Percentiles rank a stretch among this genome's conserved stretches.
These are phyloP conservation scores for Mormyrus hasselquistii DNA, from an alignment of 2,797 vertebrate genomes.

Conservation along the genomic window DNA sequence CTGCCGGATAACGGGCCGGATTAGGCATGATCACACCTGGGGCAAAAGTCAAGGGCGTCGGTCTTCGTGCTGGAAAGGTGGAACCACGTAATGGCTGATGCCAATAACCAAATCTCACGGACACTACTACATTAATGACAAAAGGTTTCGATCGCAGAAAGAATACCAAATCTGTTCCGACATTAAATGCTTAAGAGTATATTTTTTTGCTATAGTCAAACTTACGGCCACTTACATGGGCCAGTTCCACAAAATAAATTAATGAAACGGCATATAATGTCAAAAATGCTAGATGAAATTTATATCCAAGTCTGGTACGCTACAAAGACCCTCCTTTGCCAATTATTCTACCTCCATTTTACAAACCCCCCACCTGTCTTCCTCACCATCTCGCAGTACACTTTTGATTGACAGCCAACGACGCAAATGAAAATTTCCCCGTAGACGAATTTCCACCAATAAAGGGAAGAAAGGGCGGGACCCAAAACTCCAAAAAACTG, in stretches of 20 bases:
- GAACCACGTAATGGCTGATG: neutral
- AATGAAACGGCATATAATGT: neutral
- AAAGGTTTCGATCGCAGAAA: neutral
- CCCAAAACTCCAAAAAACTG: neutral
- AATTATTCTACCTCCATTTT: constrained; percentile 10
- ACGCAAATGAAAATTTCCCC: neutral
- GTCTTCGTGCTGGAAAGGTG: neutral
- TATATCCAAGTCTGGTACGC: neutral
- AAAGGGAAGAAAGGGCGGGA: neutral
- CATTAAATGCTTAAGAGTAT: neutral
- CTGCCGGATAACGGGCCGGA: neutral
- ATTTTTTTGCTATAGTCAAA: neutral
- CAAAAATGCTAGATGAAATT: neutral
- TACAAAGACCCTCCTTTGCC: neutral
- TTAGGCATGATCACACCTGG: neutral
- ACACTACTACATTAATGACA: neutral
- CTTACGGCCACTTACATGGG: neutral
- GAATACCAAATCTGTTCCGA: neutral
- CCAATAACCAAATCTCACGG: neutral
- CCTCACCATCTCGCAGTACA: neutral
- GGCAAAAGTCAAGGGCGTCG: neutral
- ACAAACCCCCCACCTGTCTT: neutral
- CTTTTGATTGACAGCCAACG: neutral
- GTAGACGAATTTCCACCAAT: neutral
- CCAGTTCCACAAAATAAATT: neutral